Evolutionary conservation across 2,797 vertebrate genomes (phyloP).

Genomic region (Myotis myotis): DNA sequence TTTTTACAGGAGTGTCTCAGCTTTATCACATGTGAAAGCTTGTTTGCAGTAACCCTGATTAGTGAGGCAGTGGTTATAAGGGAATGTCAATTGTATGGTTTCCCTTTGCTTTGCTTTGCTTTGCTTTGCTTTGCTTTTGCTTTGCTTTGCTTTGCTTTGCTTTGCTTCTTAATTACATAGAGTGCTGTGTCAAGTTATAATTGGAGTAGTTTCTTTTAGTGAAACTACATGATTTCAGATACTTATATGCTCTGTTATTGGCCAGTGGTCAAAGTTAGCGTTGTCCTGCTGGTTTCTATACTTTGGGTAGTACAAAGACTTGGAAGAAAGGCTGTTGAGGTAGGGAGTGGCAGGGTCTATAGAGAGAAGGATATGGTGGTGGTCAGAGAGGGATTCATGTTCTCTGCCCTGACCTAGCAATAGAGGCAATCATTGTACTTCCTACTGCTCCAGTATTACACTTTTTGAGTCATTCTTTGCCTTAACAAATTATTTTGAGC

Average conservation of each 20-base stretch:
- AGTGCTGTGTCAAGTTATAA: conserved; percentile 7
- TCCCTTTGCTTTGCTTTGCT: not conserved
- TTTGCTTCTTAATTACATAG: conserved; percentile 11
- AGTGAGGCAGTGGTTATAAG: not conserved
- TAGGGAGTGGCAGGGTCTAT: not conserved
- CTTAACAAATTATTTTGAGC: conserved; percentile 48
- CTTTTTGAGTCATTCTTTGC: conserved; percentile 37
- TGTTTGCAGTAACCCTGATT: conserved; percentile 20
- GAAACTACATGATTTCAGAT: conserved; percentile 54
- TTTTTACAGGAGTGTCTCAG: not conserved
- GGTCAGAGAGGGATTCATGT: not conserved
- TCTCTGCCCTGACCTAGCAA: not conserved
- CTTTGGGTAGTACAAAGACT: not conserved
- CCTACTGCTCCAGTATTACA: not conserved
- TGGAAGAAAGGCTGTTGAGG: not conserved
- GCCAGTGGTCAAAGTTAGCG: not conserved
- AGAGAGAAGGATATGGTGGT: not conserved
- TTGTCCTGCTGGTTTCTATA: conserved; percentile 26
- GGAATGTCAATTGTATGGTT: not conserved
- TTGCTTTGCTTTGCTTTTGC: not conserved
- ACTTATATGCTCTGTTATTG: not conserved
- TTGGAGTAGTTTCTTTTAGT: conserved; percentile 28
- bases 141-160: not conserved
- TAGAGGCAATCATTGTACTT: not conserved
- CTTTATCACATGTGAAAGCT: conserved; percentile 35